Conservation (phyloP, 2,888 invertebrate genomes). For the Lepas anatifera region DNA sequence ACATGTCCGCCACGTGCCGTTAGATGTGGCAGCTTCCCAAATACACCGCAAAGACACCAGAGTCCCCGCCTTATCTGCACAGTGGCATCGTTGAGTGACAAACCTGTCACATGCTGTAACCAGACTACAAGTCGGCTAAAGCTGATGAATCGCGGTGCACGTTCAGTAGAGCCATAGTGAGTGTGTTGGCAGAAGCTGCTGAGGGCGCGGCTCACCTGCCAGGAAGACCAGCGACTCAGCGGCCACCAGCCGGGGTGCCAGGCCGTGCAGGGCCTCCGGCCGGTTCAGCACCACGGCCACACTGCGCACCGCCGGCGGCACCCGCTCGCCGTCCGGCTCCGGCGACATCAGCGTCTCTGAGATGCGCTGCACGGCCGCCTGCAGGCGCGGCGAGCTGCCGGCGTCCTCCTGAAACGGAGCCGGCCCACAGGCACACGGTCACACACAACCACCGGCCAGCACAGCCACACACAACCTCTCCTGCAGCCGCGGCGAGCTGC, state of each 20-base stretch:
- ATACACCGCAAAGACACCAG: no score
- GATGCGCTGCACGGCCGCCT: slow-evolving; percentile 15
- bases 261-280: slow-evolving; percentile 62
- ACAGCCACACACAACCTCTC: no score
- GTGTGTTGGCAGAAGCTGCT: no score
- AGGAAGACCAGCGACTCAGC: slow-evolving; percentile 87
- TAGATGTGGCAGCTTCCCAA: no score
- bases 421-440: neutral
- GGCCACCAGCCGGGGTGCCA: slow-evolving; percentile 76
- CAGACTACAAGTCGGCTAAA: no score
- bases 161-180: no score
- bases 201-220: slow-evolving; percentile 43
- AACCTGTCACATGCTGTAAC: no score
- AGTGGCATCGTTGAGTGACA: no score
- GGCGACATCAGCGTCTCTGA: neutral
- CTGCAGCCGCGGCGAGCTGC: no score
- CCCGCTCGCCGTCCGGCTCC: neutral
- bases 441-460: no score
- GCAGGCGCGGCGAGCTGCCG: slow-evolving; percentile 18
- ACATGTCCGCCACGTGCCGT: neutral
- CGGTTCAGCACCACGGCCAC: slow-evolving; percentile 40
- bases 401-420: neutral
- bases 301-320: slow-evolving; percentile 6
- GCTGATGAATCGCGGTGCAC: no score
- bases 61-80: no score